Conservation (phyloP, 2,113 vertebrate genomes). For the Cinclus mexicanus region DNA sequence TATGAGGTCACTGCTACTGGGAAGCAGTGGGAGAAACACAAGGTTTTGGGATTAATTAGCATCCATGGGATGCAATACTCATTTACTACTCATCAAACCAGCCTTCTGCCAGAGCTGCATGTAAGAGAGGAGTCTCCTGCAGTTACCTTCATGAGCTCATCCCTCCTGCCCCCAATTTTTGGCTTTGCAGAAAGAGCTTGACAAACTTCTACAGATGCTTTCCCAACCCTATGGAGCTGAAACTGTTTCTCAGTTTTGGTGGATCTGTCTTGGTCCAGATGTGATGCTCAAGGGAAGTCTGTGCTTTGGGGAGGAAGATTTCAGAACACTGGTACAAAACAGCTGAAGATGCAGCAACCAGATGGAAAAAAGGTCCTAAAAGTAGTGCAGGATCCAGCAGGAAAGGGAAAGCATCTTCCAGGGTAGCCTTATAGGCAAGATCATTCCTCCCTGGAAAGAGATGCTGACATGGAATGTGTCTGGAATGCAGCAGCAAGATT, state of each 20-base stretch:
- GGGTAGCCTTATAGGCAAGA: background rate
- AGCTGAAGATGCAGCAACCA: background rate
- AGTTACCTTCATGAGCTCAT: background rate
- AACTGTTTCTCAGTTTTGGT: background rate
- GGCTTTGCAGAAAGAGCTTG: background rate
- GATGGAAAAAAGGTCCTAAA: background rate
- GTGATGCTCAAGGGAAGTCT: background rate
- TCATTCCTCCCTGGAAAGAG: background rate
- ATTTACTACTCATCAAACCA: background rate
- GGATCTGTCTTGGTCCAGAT: accelerated
- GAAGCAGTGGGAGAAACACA: background rate
- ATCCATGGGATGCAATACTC: background rate
- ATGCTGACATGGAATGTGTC: background rate
- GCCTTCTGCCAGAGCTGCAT: background rate
- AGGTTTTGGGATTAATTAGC: background rate
- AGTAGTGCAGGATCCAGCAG: background rate
- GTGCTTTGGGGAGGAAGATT: background rate
- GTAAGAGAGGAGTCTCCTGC: background rate
- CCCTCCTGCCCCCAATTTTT: background rate
- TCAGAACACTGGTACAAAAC: background rate
- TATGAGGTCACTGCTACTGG: background rate
- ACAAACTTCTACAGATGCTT: background rate
- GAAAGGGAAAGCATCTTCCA: background rate
- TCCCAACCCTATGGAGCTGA: background rate
- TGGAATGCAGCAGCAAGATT: accelerated